Conservation (phyloP, 64 coral and sea anemone genomes). For the Dendrophyllia cribrosa region DNA sequence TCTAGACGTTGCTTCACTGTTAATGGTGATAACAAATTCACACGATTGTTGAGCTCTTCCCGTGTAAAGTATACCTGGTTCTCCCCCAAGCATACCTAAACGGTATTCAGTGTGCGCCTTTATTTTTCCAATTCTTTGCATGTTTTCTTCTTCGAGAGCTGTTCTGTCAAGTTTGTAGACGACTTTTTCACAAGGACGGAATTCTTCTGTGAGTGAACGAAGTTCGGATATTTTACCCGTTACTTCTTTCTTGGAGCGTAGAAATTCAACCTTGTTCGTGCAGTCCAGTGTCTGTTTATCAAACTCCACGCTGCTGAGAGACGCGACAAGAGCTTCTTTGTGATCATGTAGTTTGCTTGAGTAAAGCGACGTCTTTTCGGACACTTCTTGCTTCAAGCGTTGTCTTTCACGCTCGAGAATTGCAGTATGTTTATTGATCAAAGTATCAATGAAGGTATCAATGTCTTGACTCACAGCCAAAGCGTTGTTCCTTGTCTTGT, state of each 20-base stretch:
- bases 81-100: neutral
- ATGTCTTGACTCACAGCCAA: neutral
- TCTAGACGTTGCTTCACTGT: neutral
- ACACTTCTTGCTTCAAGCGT: conserved; percentile 9
- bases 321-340: neutral
- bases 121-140: neutral
- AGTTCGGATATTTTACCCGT: neutral
- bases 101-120: neutral
- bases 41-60: neutral
- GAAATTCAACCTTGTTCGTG: conserved; percentile 1
- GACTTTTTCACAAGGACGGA: conserved; percentile 19
- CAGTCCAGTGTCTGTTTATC: neutral
- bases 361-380: neutral
- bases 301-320: neutral
- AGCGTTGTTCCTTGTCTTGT: neutral
- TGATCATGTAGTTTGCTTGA: neutral
- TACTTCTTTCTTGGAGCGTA: neutral
- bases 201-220: neutral
- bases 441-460: conserved; percentile 15
- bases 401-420: neutral
- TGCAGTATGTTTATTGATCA: conserved; percentile 4
- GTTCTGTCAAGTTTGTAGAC: neutral
- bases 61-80: neutral
- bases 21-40: neutral
- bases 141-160: neutral